Percentiles rank a stretch among this genome's conserved stretches.
Conservation (phyloP, 2,797 vertebrate genomes). For the Xiphophorus birchmanni region DNA sequence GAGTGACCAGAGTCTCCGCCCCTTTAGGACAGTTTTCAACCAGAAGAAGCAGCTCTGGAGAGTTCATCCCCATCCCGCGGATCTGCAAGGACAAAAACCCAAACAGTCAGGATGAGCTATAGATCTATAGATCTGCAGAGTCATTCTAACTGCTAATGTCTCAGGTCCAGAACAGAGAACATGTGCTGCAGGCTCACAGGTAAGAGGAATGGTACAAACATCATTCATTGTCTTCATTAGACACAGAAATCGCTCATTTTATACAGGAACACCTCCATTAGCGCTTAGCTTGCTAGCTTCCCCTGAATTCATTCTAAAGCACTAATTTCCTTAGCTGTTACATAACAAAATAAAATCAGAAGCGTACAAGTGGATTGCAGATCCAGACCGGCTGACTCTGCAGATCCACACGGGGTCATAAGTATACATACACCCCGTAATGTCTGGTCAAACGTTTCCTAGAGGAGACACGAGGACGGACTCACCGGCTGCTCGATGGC, state of each 20-base stretch:
- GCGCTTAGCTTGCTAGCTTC: too few species aligned
- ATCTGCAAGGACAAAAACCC: slow-evolving; percentile 78
- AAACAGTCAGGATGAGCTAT: not conserved
- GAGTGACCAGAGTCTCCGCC: slow-evolving; percentile 92
- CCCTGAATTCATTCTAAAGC: too few species aligned
- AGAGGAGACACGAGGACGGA: not conserved
- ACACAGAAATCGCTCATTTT: not conserved
- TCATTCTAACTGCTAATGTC: too few species aligned
- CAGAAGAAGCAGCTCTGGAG: slow-evolving; percentile 90
- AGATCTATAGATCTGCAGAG: not conserved
- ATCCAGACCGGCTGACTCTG: too few species aligned
- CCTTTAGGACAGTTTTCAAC: slow-evolving; percentile 97
- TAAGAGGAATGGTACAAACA: not conserved
- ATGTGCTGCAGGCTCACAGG: not conserved
- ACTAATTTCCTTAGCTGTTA: too few species aligned
- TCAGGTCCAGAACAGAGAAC: not conserved
- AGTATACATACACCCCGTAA: not conserved
- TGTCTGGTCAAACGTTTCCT: not conserved
- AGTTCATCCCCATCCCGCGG: slow-evolving; percentile 97
- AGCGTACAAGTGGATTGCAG: too few species aligned
- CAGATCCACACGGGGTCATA: not conserved
- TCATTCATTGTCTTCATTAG: too few species aligned
- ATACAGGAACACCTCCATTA: not conserved
- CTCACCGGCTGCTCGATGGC: slow-evolving; percentile 94
- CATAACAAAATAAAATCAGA: too few species aligned